Evolutionary conservation across 2,797 vertebrate genomes (phyloP).

Genomic region (Petrocephalus schoutedeni): DNA sequence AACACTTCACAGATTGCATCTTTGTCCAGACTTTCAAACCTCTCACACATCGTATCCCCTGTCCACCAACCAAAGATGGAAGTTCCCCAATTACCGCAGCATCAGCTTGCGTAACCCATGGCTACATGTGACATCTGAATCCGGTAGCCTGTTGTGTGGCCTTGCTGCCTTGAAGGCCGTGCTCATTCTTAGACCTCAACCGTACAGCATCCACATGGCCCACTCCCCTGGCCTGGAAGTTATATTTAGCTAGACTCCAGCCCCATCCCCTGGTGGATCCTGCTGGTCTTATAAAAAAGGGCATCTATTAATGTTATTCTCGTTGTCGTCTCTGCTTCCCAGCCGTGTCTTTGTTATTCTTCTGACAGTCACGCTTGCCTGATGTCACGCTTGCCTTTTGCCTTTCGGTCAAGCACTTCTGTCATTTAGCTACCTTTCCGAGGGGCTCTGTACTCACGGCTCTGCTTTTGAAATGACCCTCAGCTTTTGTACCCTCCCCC

Average conservation of each 20-base stretch:
- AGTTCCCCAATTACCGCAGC: not conserved
- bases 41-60: not conserved
- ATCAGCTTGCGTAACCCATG: not conserved
- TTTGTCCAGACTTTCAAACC: not conserved
- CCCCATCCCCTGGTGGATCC: not conserved
- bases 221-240: not conserved
- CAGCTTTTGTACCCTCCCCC: not conserved
- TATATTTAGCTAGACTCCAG: not conserved
- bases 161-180: not conserved
- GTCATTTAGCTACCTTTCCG: not conserved
- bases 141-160: not conserved
- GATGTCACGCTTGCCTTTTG: not conserved
- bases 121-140: not conserved
- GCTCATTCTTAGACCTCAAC: not conserved
- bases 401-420: not conserved
- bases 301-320: not conserved
- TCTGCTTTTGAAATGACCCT: constrained; percentile 10
- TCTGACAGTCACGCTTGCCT: not conserved
- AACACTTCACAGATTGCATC: not conserved
- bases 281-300: not conserved
- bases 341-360: constrained; percentile 8
- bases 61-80: not conserved
- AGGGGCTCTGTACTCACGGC: not conserved
- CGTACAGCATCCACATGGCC: not conserved
- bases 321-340: not conserved